Evolutionary conservation across 2,113 vertebrate genomes (phyloP).

Genomic region (Miniopterus natalensis): DNA sequence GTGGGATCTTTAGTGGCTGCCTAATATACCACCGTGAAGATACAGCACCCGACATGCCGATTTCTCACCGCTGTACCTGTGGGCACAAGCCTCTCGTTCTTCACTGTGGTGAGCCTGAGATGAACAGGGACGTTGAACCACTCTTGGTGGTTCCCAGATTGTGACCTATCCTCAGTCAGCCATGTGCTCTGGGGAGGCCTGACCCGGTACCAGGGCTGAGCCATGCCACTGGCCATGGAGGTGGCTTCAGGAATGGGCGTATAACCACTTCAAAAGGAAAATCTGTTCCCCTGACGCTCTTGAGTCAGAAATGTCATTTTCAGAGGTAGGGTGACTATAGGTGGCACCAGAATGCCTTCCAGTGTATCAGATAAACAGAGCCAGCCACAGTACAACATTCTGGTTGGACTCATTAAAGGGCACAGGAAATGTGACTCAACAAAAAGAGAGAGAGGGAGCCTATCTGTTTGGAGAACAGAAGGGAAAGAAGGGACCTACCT

Average conservation of each 20-base stretch:
- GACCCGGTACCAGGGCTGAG: not conserved
- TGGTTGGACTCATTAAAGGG: not conserved
- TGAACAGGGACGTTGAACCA: not conserved
- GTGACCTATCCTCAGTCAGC: not conserved
- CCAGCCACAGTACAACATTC: not conserved
- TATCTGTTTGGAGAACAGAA: not conserved
- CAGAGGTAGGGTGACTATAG: not conserved
- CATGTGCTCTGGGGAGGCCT: not conserved
- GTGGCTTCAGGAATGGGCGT: not conserved
- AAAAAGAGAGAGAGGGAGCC: not conserved
- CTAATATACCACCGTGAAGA: not conserved
- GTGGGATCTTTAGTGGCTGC: not conserved
- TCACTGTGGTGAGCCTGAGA: not conserved
- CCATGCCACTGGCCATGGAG: not conserved
- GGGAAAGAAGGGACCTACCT: not conserved
- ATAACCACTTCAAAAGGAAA: not conserved
- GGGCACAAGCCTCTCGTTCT: not conserved
- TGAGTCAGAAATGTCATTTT: constrained; percentile 3
- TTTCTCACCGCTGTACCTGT: not conserved
- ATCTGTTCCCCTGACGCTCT: not conserved
- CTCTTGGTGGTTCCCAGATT: not conserved
- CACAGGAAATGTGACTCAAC: not conserved
- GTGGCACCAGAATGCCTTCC: not conserved
- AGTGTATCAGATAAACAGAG: not conserved
- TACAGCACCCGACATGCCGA: not conserved